phyloP scores from a whole-genome alignment of 2,888 invertebrate species.

The Cephus pygmeus region DNA sequence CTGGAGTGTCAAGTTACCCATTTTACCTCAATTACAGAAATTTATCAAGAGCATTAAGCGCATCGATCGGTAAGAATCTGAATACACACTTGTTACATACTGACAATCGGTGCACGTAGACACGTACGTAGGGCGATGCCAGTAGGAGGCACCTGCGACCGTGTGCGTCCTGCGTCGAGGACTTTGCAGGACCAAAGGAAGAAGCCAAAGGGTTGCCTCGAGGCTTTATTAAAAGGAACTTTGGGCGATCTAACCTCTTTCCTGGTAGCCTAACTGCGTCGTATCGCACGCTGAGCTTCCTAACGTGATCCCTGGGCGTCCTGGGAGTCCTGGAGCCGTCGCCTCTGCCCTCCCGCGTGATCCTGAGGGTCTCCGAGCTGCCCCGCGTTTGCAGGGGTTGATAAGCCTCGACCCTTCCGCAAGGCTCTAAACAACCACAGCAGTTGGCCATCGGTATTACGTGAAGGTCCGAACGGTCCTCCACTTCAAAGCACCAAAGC shows the following conservation, averaged over 20 bases:
- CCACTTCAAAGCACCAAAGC: not conserved
- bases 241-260: slow-evolving; percentile 4
- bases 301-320: slow-evolving; percentile 43
- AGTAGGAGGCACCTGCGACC: not conserved
- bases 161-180: not conserved
- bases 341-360: slow-evolving; percentile 30
- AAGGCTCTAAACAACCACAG: slow-evolving; percentile 37
- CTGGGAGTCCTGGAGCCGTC: slow-evolving; percentile 41
- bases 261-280: slow-evolving; percentile 47
- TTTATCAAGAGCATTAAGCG: no score
- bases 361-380: slow-evolving; percentile 26
- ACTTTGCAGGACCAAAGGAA: not conserved
- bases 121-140: no score
- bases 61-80: no score
- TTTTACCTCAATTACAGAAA: no score
- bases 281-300: slow-evolving; percentile 53
- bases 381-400: slow-evolving; percentile 40
- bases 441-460: slow-evolving; percentile 39
- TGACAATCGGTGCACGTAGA: no score
- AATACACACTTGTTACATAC: no score
- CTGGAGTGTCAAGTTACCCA: no score
- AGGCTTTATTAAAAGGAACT: not conserved
- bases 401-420: slow-evolving; percentile 40
- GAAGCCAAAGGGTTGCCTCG: not conserved
- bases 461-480: not conserved